phyloP scores from a whole-genome alignment of 2,888 invertebrate genomes.

The Papilio gigon region DNA sequence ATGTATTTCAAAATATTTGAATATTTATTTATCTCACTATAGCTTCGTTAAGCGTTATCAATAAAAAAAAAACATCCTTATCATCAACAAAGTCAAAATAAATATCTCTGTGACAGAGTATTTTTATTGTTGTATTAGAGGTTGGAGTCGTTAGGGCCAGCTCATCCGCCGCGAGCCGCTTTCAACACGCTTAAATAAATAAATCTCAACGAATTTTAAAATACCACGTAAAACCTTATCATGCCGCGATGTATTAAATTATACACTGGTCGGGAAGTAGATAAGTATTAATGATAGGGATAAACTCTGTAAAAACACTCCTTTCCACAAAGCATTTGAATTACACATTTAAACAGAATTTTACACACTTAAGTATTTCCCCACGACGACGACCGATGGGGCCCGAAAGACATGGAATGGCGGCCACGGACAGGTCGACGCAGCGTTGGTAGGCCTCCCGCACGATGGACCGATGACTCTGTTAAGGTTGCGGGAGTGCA shows the following conservation, averaged over 20 bases:
- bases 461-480: no score
- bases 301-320: conserved; percentile 28
- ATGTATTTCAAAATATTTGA: background rate
- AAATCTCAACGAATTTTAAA: conserved; percentile 59
- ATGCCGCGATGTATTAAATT: conserved; percentile 57
- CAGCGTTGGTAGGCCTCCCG: no score
- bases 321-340: conserved; percentile 25
- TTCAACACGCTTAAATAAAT: conserved; percentile 59
- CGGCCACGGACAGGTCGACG: no score
- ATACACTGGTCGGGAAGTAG: conserved; percentile 53
- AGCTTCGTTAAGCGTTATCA: background rate
- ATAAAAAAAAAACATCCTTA: background rate
- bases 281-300: conserved; percentile 48
- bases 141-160: conserved; percentile 38
- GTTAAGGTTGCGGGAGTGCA: no score
- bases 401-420: no score
- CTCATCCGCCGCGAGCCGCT: conserved; percentile 48
- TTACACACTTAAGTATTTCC: background rate
- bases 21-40: background rate
- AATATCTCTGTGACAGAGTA: conserved; percentile 16
- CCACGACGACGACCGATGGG: no score
- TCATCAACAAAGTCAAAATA: conserved; percentile 11
- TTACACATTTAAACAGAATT: conserved; percentile 18
- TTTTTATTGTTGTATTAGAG: conserved; percentile 21
- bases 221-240: conserved; percentile 56